A percentile compares a stretch with the other conserved stretches of the same genome.
Conservation (phyloP, 2,888 invertebrate species). For the Amblyjoppa fuscipennis region DNA sequence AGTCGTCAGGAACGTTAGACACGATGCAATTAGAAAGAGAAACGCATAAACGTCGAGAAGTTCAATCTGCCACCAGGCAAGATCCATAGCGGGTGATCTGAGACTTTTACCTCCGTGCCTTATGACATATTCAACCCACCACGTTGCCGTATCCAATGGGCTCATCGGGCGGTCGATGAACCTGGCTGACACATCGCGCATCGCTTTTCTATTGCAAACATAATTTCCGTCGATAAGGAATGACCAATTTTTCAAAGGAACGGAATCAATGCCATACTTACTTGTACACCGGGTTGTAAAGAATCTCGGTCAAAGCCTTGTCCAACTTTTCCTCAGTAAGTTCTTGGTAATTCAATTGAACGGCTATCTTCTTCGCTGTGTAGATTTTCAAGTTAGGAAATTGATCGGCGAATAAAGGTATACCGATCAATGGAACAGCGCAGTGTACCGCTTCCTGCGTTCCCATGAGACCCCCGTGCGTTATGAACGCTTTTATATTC, state of each 20-base stretch:
- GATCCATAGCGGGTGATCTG: slow-evolving; percentile 76
- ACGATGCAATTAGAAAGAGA: slow-evolving; percentile 11
- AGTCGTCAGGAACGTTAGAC: background rate
- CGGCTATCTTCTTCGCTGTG: slow-evolving; percentile 72
- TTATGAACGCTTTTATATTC: slow-evolving; percentile 81
- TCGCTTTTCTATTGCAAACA: slow-evolving; percentile 42
- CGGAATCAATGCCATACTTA: slow-evolving; percentile 23
- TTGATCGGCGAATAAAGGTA: slow-evolving; percentile 76
- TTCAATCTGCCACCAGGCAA: slow-evolving; percentile 80
- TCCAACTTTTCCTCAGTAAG: slow-evolving; percentile 72
- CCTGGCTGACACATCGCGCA: slow-evolving; percentile 67
- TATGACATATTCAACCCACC: slow-evolving; percentile 80
- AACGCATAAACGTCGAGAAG: slow-evolving; percentile 76
- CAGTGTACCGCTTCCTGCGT: slow-evolving; percentile 74
- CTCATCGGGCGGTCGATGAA: slow-evolving; percentile 78
- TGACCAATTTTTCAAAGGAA: background rate
- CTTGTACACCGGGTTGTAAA: slow-evolving; percentile 74
- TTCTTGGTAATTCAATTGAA: slow-evolving; percentile 68
- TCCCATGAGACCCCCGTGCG: slow-evolving; percentile 77
- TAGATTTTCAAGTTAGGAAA: slow-evolving; percentile 74
- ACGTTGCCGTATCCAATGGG: slow-evolving; percentile 77
- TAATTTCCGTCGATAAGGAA: background rate
- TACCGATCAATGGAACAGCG: slow-evolving; percentile 75
- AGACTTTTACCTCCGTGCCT: slow-evolving; percentile 75
- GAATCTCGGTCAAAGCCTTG: slow-evolving; percentile 72